phyloP scores from a whole-genome alignment of 1,140 invertebrate species.

The Papilio aristodemus region DNA sequence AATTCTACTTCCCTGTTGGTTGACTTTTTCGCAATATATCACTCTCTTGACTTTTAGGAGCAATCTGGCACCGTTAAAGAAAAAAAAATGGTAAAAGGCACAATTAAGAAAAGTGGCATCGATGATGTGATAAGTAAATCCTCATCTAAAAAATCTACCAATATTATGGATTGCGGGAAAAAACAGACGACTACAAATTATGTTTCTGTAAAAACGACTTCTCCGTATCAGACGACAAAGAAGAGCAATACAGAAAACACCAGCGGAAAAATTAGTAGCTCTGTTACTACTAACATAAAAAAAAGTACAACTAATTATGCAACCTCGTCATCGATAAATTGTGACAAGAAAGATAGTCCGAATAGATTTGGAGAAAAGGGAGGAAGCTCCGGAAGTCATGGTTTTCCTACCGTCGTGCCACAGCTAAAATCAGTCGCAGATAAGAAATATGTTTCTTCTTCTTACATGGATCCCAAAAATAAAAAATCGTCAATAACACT shows the following conservation, averaged over 20 bases:
- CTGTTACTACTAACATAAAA: not conserved
- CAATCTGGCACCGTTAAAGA: conserved; percentile 52
- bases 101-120: conserved; percentile 51
- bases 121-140: conserved; percentile 36
- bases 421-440: conserved; percentile 24
- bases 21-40: not conserved
- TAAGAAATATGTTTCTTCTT: conserved; percentile 45
- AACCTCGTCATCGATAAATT: not conserved
- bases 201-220: conserved; percentile 4
- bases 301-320: not conserved
- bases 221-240: not conserved
- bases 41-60: conserved; percentile 28
- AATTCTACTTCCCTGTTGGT: too few relatives aligned
- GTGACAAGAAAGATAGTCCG: conserved; percentile 3
- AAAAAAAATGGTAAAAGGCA: conserved; percentile 47
- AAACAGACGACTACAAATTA: conserved; percentile 31
- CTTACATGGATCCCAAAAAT: conserved; percentile 46
- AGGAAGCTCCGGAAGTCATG: conserved; percentile 31
- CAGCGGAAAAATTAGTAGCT: not conserved
- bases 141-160: conserved; percentile 33
- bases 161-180: conserved; percentile 29
- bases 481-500: conserved; percentile 52
- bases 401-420: conserved; percentile 7
- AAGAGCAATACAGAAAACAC: conserved; percentile 15
- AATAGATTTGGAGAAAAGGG: conserved; percentile 17